Base-by-base conservation (phyloP, 1,140 invertebrate genomes). In the Palaemon carinicauda region DNA sequence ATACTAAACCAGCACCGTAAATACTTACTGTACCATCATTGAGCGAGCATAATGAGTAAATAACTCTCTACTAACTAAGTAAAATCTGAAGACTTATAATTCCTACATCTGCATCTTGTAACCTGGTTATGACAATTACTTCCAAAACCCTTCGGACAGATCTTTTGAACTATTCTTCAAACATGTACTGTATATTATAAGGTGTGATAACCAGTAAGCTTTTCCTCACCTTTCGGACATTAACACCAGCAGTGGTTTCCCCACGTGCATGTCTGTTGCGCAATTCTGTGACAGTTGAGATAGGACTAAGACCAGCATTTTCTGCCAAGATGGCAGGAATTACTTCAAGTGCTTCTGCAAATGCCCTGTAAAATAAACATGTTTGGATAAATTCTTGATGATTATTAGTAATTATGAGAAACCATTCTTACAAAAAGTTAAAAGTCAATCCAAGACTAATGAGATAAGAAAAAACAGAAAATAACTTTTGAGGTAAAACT, bases 321-420 rank as follows among this genome's bases (percentile, higher is more conserved):
- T 99, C 99, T n/a, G 99, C 97, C 79, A 99, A 93, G 3, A 99
- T 99, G 77, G 95, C 98, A 3, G 99, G 99, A 91, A 99, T 97
- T 4, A 99, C 95, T 93, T 99, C 98, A 29, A 99, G 92, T 1
- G 98, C 97, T 91, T 99, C 96, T 12, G 98, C 97, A 93, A 97
- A 99, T 1, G 97, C 98, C 71, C 88, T 96, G 94, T 89, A 92
- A 92, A 89, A 29, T 17, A 81, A 74, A 73, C 78, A 41, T 21
- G 12, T 52, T 2, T 53, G 15, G 52, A 9, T 21, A 7, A 17
- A 27, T 24, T 74, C 1, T 27, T 33, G 21, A 73, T 41, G 0
- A 41, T 41, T 7, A 41, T 3, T 41, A 41, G 9, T 41, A 9
- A 41, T 41, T 4, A 41, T 41, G 33, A 41, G 33, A 41, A 41